Evolutionary conservation across 1,140 invertebrate species (phyloP).

Genomic region (Pristionchus pacificus): DNA sequence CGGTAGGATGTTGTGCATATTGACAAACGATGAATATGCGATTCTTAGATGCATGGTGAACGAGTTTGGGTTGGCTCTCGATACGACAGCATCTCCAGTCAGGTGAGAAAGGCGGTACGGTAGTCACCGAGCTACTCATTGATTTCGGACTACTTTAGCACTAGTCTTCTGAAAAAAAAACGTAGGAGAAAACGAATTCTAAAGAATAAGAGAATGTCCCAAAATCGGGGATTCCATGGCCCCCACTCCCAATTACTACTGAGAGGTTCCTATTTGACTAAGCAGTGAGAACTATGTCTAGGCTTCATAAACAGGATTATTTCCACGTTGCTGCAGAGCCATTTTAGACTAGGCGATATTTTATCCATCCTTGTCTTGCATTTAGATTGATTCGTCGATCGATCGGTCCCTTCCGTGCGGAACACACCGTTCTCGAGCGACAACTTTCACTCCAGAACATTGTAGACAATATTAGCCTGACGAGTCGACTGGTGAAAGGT

Average conservation of each 20-base stretch:
- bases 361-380: constrained; percentile 58
- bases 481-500: constrained; percentile 8
- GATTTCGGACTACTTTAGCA: too few species aligned
- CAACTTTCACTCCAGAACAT: constrained; percentile 76
- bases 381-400: constrained; percentile 65
- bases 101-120: too few species aligned
- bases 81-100: neutral
- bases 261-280: too few species aligned
- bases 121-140: too few species aligned
- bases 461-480: constrained; percentile 68
- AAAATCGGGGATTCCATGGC: constrained; percentile 7
- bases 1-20: constrained; percentile 32
- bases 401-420: constrained; percentile 74
- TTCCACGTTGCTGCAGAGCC: constrained; percentile 70
- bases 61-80: neutral
- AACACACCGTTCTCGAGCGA: constrained; percentile 74
- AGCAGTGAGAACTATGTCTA: too few species aligned
- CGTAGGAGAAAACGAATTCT: neutral
- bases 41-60: constrained; percentile 6
- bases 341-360: constrained; percentile 75
- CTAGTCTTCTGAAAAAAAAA: constrained; percentile 1
- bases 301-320: constrained; percentile 74
- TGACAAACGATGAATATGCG: neutral
- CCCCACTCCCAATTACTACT: constrained; percentile 30
- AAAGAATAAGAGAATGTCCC: neutral